These are phyloP conservation scores for Rotaria sp. DNA, from an alignment of 2,888 invertebrate genomes.

Conservation along the genomic window DNA sequence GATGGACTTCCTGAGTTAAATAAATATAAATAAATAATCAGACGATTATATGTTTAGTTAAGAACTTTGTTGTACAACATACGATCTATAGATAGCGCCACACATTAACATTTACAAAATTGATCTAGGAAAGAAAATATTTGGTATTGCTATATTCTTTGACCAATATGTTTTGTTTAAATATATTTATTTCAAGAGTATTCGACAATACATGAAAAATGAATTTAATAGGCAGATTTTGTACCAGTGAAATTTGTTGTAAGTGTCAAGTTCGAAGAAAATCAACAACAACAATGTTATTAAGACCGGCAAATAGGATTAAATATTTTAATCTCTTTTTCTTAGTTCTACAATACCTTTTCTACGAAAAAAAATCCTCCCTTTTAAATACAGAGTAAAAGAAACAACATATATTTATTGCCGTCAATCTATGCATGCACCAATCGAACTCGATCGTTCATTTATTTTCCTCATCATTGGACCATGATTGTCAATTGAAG, in stretches of 20 bases:
- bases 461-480: neutral
- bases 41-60: too few species aligned
- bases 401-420: neutral
- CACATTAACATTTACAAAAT: too few species aligned
- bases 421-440: neutral
- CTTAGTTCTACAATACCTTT: neutral
- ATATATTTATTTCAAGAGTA: too few species aligned
- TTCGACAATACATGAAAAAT: too few species aligned
- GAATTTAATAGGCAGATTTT: neutral
- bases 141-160: too few species aligned
- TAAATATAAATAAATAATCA: too few species aligned
- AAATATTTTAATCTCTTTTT: neutral
- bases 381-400: neutral
- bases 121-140: too few species aligned
- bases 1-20: too few species aligned
- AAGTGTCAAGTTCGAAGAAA: neutral
- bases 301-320: neutral
- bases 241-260: neutral
- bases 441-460: neutral
- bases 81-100: too few species aligned
- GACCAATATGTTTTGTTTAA: too few species aligned
- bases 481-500: neutral
- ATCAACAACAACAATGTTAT: neutral
- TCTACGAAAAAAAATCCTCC: neutral
- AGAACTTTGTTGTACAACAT: too few species aligned